Percentiles rank a stretch among this genome's conserved stretches.
phyloP scores from a whole-genome alignment of 2,797 vertebrate species.

The Clarias laeviceps region DNA sequence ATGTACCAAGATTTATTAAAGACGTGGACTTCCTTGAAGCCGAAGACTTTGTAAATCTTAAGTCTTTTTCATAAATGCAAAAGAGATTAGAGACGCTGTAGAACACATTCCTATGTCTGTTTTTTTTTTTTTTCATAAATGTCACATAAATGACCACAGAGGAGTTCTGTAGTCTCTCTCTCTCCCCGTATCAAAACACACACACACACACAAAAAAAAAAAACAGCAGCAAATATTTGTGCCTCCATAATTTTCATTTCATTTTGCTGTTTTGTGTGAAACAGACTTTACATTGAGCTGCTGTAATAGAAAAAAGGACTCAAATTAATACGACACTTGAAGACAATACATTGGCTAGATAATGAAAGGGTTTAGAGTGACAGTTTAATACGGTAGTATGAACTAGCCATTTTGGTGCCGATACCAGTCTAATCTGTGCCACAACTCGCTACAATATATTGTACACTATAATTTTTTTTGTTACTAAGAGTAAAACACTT shows the following conservation, averaged over 20 bases:
- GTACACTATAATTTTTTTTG: neutral
- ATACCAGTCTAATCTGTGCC: neutral
- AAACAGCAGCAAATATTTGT: neutral
- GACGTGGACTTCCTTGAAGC: no score
- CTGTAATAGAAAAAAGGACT: neutral
- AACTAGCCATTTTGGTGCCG: neutral
- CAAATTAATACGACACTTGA: neutral
- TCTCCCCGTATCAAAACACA: no score
- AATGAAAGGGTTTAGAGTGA: neutral
- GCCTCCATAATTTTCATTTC: no score
- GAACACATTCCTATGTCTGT: neutral
- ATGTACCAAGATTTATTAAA: no score
- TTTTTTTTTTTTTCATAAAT: neutral
- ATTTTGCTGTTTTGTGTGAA: neutral
- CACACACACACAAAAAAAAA: neutral
- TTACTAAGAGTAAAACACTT: neutral
- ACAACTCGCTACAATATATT: neutral
- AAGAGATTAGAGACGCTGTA: neutral
- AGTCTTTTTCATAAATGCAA: no score
- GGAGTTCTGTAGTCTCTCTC: no score
- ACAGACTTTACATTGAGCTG: neutral
- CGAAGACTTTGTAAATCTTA: no score
- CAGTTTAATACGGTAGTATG: neutral
- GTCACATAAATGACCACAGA: no score
- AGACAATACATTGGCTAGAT: neutral